Conservation (phyloP, 2,797 vertebrate species). For the Tamandua tetradactyla region DNA sequence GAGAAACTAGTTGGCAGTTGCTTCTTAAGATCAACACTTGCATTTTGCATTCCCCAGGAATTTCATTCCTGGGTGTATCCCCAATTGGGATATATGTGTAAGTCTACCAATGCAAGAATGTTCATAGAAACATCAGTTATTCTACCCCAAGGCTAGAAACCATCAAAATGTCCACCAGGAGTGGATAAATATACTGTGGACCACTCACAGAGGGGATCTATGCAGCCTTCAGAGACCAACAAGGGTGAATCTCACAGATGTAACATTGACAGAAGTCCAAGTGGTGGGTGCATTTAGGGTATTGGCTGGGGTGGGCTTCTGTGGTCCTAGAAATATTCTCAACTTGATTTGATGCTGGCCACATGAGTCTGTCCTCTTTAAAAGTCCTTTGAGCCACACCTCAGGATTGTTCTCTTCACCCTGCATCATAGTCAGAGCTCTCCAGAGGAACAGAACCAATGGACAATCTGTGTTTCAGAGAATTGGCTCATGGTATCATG, state of each 20-base stretch:
- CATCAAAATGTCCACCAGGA: fast-evolving
- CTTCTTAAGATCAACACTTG: not conserved
- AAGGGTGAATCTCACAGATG: fast-evolving
- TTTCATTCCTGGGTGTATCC: not conserved
- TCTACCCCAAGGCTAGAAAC: not conserved
- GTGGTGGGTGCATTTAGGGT: fast-evolving
- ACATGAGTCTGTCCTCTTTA: fast-evolving
- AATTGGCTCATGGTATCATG: no score
- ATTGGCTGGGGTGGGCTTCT: not conserved
- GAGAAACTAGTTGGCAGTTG: not conserved
- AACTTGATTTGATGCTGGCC: not conserved
- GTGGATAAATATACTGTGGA: fast-evolving
- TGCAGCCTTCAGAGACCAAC: fast-evolving
- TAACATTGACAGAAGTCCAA: not conserved
- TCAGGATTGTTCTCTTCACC: no score
- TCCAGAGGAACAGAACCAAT: no score
- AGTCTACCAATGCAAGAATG: fast-evolving
- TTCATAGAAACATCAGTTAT: no score
- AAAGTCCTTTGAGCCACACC: not conserved
- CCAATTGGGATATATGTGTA: fast-evolving
- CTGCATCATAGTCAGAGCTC: no score
- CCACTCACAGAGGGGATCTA: fast-evolving
- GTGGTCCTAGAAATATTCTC: not conserved
- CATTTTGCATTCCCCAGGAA: fast-evolving
- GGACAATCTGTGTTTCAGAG: no score